Conservation (phyloP, 2,113 vertebrate species). For the Gallinago jamesoni region DNA sequence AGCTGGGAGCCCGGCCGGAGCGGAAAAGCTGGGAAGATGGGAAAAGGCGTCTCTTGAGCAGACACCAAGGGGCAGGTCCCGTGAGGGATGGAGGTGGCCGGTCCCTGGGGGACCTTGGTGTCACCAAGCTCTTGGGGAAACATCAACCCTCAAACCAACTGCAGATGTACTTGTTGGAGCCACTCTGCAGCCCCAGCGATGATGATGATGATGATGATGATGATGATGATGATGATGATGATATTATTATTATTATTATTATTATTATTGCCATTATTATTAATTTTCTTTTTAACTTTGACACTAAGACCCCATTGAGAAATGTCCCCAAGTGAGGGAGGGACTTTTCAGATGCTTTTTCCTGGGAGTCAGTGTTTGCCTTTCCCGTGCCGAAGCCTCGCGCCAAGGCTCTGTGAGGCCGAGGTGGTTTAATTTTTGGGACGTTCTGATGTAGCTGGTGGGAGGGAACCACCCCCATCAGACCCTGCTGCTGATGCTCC, state of each 20-base stretch:
- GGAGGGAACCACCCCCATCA: background rate
- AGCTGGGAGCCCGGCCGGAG: background rate
- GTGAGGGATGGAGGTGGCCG: background rate
- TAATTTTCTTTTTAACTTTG: background rate
- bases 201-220: background rate
- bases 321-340: background rate
- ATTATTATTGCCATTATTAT: no score
- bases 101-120: background rate
- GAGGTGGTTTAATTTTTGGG: background rate
- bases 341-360: background rate
- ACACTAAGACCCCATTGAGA: background rate
- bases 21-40: background rate
- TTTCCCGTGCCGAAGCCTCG: accelerated
- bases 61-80: background rate
- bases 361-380: background rate
- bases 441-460: accelerated
- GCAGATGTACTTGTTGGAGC: background rate
- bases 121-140: background rate
- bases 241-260: no score
- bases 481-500: background rate
- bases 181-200: background rate
- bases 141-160: no score
- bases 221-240: background rate
- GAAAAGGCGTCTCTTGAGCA: background rate
- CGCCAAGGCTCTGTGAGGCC: accelerated